Evolutionary conservation across 2,113 vertebrate genomes (phyloP).

Genomic region (Orycteropus afer): DNA sequence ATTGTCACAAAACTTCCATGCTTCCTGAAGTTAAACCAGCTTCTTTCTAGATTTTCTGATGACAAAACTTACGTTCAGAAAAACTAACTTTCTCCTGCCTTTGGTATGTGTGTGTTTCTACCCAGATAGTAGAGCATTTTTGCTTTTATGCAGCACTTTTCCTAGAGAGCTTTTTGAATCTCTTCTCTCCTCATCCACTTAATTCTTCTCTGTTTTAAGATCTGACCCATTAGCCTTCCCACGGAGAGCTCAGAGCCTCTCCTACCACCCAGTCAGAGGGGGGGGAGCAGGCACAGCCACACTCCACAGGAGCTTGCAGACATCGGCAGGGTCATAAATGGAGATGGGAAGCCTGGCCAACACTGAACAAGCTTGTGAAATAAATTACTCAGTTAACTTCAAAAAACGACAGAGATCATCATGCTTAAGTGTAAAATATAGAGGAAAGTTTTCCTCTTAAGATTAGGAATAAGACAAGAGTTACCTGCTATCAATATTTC

Average conservation of each 20-base stretch:
- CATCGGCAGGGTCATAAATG: neutral
- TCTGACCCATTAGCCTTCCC: neutral
- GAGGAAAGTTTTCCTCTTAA: conserved; percentile 5
- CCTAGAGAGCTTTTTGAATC: neutral
- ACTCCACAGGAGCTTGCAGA: neutral
- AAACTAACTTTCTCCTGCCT: neutral
- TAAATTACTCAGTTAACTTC: neutral
- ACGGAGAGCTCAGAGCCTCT: neutral
- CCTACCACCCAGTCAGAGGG: neutral
- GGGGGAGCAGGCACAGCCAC: neutral
- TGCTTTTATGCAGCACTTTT: neutral
- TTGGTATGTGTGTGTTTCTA: neutral
- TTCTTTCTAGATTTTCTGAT: neutral
- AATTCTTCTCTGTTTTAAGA: neutral
- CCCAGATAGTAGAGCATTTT: neutral
- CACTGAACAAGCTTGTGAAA: neutral
- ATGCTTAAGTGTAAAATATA: neutral
- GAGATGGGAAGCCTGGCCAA: neutral
- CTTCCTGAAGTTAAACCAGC: conserved; percentile 1
- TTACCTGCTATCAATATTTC: neutral
- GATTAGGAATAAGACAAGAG: neutral
- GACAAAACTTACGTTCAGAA: neutral
- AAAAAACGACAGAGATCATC: neutral
- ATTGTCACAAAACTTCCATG: neutral
- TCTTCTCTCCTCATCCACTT: neutral